Conservation (phyloP, 2,113 vertebrate species). For the Thamnaconus septentrionalis region DNA sequence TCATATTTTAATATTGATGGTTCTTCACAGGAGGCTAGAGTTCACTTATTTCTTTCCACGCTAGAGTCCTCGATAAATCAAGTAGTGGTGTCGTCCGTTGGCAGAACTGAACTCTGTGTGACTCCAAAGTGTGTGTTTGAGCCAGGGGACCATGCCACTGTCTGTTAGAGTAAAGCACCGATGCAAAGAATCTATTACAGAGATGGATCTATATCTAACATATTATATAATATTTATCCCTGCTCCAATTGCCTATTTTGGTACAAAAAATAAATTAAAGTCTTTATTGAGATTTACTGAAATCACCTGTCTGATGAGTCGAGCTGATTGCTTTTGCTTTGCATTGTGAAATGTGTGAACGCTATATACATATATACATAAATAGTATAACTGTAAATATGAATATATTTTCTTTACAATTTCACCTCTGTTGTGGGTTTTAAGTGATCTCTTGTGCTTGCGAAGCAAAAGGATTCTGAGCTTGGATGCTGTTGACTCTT, state of each 20-base stretch:
- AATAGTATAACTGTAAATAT: slow-evolving; percentile 54
- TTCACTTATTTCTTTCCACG: not conserved
- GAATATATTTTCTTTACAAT: slow-evolving; percentile 72
- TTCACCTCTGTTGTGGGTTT: slow-evolving; percentile 62
- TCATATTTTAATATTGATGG: slow-evolving; percentile 37
- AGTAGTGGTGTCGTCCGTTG: slow-evolving; percentile 29
- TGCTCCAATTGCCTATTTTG: slow-evolving; percentile 99
- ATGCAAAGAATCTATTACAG: slow-evolving; percentile 83
- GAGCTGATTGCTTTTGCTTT: slow-evolving; percentile 81
- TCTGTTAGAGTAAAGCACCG: slow-evolving; percentile 77
- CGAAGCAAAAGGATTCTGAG: too few species aligned
- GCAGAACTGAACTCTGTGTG: slow-evolving; percentile 47
- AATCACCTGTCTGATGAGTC: slow-evolving; percentile 76
- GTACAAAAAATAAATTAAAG: slow-evolving; percentile 87
- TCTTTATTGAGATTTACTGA: slow-evolving; percentile 92
- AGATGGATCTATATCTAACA: slow-evolving; percentile 87
- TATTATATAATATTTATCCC: slow-evolving; percentile 89
- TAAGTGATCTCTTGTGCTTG: not conserved
- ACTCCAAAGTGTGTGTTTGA: slow-evolving; percentile 49
- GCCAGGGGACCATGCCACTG: slow-evolving; percentile 56
- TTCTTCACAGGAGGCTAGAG: not conserved
- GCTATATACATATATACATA: slow-evolving; percentile 3
- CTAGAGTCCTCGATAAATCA: slow-evolving; percentile 2
- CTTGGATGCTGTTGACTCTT: too few species aligned
- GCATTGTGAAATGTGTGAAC: slow-evolving; percentile 78